Conservation (phyloP, 2,888 invertebrate genomes). For the Hermaeophaga mercurialis region DNA sequence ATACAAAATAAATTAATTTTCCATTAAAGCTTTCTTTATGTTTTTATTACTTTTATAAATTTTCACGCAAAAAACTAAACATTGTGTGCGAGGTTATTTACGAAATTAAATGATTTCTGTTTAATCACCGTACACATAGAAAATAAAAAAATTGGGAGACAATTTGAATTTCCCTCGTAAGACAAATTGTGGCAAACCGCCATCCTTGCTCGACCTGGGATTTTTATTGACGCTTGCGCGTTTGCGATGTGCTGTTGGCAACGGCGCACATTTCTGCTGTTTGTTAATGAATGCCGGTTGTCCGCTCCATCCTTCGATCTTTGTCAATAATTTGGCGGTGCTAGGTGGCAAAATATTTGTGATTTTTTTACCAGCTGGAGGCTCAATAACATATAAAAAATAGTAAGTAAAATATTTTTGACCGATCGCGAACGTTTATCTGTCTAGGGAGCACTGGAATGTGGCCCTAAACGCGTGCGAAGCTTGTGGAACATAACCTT, state of each 20-base stretch:
- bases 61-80: too few relatives aligned
- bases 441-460: not conserved
- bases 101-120: too few relatives aligned
- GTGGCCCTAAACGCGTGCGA: conserved; percentile 7
- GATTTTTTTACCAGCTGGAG: conserved; percentile 19
- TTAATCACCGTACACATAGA: too few relatives aligned
- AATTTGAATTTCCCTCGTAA: conserved; percentile 7
- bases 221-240: conserved; percentile 31
- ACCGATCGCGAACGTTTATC: not conserved
- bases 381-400: conserved; percentile 6
- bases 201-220: conserved; percentile 24
- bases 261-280: conserved; percentile 29
- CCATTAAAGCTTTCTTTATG: too few relatives aligned
- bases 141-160: too few relatives aligned
- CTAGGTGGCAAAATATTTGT: conserved; percentile 22
- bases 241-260: conserved; percentile 19
- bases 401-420: conserved; percentile 29
- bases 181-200: conserved; percentile 1
- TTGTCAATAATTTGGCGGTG: conserved; percentile 34
- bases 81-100: too few relatives aligned
- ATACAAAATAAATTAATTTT: too few relatives aligned
- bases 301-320: conserved; percentile 29
- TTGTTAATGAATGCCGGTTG: conserved; percentile 37
- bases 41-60: too few relatives aligned
- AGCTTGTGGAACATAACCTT: conserved; percentile 36